These are phyloP conservation scores for Hestina assimilis DNA, from an alignment of 1,140 invertebrate genomes.

Conservation along the genomic window DNA sequence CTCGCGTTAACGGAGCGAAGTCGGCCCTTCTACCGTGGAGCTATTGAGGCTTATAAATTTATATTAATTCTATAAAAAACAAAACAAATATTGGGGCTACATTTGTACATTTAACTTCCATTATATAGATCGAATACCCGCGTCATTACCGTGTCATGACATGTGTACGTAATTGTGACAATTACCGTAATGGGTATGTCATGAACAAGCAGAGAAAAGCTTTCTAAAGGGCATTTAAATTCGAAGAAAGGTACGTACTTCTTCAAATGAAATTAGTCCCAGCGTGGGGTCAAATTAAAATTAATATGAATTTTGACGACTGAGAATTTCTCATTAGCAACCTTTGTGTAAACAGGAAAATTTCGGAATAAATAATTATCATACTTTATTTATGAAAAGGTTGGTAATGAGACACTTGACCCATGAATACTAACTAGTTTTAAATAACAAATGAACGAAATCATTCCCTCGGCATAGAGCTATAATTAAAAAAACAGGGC, in stretches of 20 bases:
- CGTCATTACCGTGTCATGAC: too few species aligned
- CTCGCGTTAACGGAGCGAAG: too few species aligned
- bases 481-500: background rate
- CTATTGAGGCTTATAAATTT: too few species aligned
- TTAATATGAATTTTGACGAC: constrained; percentile 21
- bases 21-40: too few species aligned
- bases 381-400: constrained; percentile 17
- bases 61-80: too few species aligned
- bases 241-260: background rate
- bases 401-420: constrained; percentile 23
- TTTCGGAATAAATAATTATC: constrained; percentile 20
- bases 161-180: too few species aligned
- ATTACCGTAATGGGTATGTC: too few species aligned
- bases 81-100: too few species aligned
- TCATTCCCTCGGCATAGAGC: background rate
- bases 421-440: constrained; percentile 4
- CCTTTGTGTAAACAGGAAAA: constrained; percentile 13
- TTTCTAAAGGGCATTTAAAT: background rate
- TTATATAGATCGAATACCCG: too few species aligned
- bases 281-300: constrained; percentile 10
- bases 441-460: constrained; percentile 6
- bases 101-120: too few species aligned
- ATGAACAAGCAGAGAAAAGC: too few species aligned
- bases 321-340: constrained; percentile 16
- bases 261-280: constrained; percentile 13